Conservation (phyloP, 2,888 invertebrate species). For the Sarcophaga caerulescens region DNA sequence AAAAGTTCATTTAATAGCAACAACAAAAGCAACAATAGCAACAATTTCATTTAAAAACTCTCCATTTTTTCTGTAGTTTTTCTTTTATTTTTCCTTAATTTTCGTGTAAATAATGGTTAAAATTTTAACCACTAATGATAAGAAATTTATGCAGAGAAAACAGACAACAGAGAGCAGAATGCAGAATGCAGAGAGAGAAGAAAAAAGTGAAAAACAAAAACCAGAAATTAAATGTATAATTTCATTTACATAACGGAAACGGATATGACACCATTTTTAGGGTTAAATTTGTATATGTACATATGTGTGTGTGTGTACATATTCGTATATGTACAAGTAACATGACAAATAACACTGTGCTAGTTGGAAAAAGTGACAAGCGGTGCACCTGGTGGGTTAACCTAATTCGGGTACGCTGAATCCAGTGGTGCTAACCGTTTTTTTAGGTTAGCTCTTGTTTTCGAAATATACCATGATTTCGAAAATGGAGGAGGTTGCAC, state of each 20-base stretch:
- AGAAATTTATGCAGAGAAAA: constrained; percentile 32
- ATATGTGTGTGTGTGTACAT: background rate
- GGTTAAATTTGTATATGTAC: constrained; percentile 21
- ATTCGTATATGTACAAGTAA: background rate
- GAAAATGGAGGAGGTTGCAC: no score
- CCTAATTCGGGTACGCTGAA: no score
- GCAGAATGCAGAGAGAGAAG: background rate
- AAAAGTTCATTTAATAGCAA: constrained; percentile 8
- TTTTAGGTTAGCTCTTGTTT: no score
- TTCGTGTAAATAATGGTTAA: constrained; percentile 55
- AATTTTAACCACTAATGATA: constrained; percentile 55
- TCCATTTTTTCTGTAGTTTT: constrained; percentile 26
- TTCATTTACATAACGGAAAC: constrained; percentile 55
- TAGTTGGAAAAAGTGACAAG: no score
- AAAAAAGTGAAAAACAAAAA: constrained; percentile 10
- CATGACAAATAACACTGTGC: constrained; percentile 57
- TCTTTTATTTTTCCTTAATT: constrained; percentile 36
- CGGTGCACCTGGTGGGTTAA: no score
- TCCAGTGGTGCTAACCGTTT: no score
- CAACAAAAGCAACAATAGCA: background rate
- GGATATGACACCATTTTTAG: constrained; percentile 60
- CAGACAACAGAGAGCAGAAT: background rate
- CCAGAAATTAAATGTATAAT: constrained; percentile 18
- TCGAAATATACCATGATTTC: no score
- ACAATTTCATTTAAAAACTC: constrained; percentile 20